phyloP scores from a whole-genome alignment of 2,113 vertebrate species.

The Mormyrus lacerda region DNA sequence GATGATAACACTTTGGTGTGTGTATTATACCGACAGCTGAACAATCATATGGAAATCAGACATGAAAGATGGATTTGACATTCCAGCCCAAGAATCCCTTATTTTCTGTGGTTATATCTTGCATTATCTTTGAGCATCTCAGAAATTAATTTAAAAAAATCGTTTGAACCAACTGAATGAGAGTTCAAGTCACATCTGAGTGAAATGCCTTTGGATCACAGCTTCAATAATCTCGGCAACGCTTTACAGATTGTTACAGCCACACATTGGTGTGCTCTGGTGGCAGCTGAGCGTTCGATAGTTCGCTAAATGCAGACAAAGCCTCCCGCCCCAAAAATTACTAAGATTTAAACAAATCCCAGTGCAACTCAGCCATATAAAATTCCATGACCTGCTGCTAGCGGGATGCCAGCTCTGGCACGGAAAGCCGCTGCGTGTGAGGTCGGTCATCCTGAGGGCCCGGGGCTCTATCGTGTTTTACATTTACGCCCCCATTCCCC shows the following conservation, averaged over 20 bases:
- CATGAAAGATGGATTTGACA: neutral
- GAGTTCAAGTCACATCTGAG: neutral
- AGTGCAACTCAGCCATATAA: neutral
- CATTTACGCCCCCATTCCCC: neutral
- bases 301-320: neutral
- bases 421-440: neutral
- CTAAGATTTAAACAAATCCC: slow-evolving; percentile 1
- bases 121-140: neutral
- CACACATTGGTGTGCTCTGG: neutral
- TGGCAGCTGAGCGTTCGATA: neutral
- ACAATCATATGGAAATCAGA: neutral
- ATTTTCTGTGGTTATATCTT: neutral
- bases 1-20: neutral
- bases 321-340: neutral
- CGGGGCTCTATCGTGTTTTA: neutral
- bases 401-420: neutral
- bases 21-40: neutral
- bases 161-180: neutral
- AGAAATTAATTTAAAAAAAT: neutral
- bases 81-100: neutral
- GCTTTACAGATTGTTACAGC: neutral
- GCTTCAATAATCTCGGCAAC: neutral
- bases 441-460: neutral
- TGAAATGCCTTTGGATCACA: neutral
- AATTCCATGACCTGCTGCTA: slow-evolving; percentile 5